These are phyloP conservation scores for Agonopterix subpropinquella DNA, from an alignment of 2,888 invertebrate species.

Conservation along the genomic window DNA sequence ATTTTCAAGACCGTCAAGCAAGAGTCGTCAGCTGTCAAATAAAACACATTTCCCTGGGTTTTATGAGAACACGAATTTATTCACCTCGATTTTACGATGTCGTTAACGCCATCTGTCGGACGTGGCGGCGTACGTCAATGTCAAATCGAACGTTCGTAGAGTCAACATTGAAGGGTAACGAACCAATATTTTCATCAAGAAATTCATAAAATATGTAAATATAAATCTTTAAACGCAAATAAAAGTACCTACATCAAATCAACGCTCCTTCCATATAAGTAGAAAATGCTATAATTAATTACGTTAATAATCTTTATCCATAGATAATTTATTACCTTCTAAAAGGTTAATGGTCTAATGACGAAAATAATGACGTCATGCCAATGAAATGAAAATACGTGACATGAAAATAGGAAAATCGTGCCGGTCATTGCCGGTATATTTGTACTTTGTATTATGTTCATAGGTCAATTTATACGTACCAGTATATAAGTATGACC, in stretches of 20 bases:
- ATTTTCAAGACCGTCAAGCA: not conserved
- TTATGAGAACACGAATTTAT: slow-evolving; percentile 3
- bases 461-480: not conserved
- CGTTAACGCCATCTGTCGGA: slow-evolving; percentile 18
- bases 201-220: not conserved
- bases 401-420: not conserved
- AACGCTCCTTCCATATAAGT: no score
- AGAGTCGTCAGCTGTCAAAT: slow-evolving; percentile 1
- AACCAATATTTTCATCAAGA: not conserved
- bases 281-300: not conserved
- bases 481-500: not conserved
- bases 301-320: slow-evolving; percentile 1
- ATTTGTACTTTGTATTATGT: not conserved
- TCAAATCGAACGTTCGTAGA: slow-evolving; percentile 1
- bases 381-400: slow-evolving; percentile 6
- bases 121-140: slow-evolving; percentile 2
- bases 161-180: not conserved
- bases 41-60: slow-evolving; percentile 1
- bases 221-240: no score
- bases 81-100: slow-evolving; percentile 11
- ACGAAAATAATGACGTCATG: slow-evolving; percentile 33
- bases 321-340: slow-evolving; percentile 17
- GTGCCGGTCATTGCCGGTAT: not conserved
- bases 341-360: slow-evolving; percentile 33
- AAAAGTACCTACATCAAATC: no score